Conservation (phyloP, 2,113 vertebrate genomes). For the Camelus dromedarius region DNA sequence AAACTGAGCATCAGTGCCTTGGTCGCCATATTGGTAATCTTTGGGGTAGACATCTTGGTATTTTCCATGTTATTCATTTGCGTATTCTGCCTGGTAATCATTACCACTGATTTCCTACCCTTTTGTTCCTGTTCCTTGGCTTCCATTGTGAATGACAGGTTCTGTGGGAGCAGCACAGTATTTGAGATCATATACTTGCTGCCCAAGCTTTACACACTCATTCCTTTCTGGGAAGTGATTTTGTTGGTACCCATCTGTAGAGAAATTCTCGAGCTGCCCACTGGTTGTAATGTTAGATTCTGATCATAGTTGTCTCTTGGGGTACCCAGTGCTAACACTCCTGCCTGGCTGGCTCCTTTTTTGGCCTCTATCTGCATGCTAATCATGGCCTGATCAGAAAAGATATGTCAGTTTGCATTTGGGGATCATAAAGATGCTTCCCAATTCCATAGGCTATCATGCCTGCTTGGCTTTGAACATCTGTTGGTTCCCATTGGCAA, state of each 20-base stretch:
- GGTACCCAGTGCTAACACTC: slow-evolving; percentile 97
- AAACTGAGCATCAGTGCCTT: slow-evolving; percentile 95
- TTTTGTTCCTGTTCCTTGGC: slow-evolving; percentile 97
- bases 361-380: slow-evolving; percentile 99
- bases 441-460: slow-evolving; percentile 98
- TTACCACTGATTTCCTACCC: slow-evolving; percentile 99
- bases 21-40: slow-evolving; percentile 95
- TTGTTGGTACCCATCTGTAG: slow-evolving; percentile 99
- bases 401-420: slow-evolving; percentile 97
- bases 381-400: slow-evolving; percentile 97
- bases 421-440: slow-evolving; percentile 97
- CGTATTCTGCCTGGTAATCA: slow-evolving; percentile 97
- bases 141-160: slow-evolving; percentile 94
- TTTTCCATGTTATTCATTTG: slow-evolving; percentile 93
- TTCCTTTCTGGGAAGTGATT: slow-evolving; percentile 97
- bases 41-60: slow-evolving; percentile 92
- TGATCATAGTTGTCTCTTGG: slow-evolving; percentile 98
- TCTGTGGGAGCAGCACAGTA: slow-evolving; percentile 96
- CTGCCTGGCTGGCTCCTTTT: slow-evolving; percentile 98
- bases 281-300: slow-evolving; percentile 93
- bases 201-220: slow-evolving; percentile 97
- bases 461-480: slow-evolving; percentile 96
- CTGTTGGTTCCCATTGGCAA: slow-evolving; percentile 99
- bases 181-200: slow-evolving; percentile 98
- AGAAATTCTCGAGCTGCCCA: slow-evolving; percentile 98